Conservation (phyloP, 2,113 vertebrate species). For the Prionailurus viverrinus region DNA sequence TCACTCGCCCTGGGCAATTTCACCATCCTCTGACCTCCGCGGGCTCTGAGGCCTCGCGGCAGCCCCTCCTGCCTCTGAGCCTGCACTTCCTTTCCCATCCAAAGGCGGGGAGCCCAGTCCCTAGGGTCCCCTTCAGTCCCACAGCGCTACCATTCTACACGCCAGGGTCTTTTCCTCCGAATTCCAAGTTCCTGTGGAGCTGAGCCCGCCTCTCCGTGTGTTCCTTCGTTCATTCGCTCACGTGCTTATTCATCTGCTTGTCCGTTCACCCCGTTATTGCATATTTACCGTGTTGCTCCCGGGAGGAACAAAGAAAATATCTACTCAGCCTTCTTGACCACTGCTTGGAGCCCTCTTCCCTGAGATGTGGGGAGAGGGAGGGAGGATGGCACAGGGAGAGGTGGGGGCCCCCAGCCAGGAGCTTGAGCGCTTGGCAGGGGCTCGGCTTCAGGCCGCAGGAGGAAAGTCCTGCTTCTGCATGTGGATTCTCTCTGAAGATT, state of each 20-base stretch:
- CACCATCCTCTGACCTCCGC: not conserved
- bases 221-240: not conserved
- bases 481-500: not conserved
- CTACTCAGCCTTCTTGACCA: not conserved
- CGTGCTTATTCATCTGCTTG: not conserved
- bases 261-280: not conserved
- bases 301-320: not conserved
- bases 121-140: not conserved
- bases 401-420: not conserved
- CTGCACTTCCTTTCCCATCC: not conserved
- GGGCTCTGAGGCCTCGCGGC: rapidly evolving
- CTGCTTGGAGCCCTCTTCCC: not conserved
- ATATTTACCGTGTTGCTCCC: not conserved
- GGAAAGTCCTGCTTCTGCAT: not conserved
- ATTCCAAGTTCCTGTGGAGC: not conserved
- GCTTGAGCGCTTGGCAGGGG: not conserved
- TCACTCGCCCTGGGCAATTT: not conserved
- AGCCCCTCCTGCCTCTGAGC: not conserved
- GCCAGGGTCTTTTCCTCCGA: not conserved
- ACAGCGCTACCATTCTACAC: not conserved
- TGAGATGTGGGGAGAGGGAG: not conserved
- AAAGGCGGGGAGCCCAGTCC: not conserved
- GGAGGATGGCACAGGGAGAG: not conserved
- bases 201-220: not conserved
- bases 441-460: not conserved